Conservation (phyloP, 2,888 invertebrate species). For the Helleia helle region DNA sequence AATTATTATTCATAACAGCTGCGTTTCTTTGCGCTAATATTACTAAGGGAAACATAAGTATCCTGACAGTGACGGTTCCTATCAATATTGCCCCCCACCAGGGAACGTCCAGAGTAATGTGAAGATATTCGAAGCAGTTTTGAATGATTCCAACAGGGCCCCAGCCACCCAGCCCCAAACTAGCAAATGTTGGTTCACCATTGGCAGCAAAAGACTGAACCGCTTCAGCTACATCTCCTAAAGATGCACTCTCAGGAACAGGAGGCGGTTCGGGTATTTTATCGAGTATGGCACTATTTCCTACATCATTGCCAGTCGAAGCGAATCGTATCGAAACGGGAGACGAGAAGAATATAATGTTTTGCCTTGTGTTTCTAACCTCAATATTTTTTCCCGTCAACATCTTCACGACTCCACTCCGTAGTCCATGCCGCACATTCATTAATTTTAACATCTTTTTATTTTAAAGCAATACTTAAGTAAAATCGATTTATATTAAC, state of each 20-base stretch:
- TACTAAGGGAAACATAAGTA: slow-evolving; percentile 88
- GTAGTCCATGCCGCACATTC: slow-evolving; percentile 44
- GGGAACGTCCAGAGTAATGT: slow-evolving; percentile 86
- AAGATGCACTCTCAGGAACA: slow-evolving; percentile 45
- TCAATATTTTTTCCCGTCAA: slow-evolving; percentile 57
- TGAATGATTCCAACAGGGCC: slow-evolving; percentile 89
- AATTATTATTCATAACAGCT: slow-evolving; percentile 85
- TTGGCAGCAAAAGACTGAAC: slow-evolving; percentile 56
- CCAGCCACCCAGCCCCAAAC: slow-evolving; percentile 89
- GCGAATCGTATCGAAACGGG: slow-evolving; percentile 49
- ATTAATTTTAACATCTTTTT: slow-evolving; percentile 57
- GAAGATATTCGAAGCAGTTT: slow-evolving; percentile 85
- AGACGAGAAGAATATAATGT: slow-evolving; percentile 44
- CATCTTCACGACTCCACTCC: slow-evolving; percentile 49
- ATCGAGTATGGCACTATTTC: slow-evolving; percentile 41
- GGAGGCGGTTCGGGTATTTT: slow-evolving; percentile 64
- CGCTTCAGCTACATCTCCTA: slow-evolving; percentile 42
- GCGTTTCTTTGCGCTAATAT: slow-evolving; percentile 86
- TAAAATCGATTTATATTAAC: neutral
- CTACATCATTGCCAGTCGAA: slow-evolving; percentile 40
- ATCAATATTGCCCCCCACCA: slow-evolving; percentile 94
- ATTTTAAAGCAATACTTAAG: neutral
- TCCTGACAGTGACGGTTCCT: slow-evolving; percentile 85
- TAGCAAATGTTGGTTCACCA: slow-evolving; percentile 86
- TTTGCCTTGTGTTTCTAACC: slow-evolving; percentile 62